Base-by-base conservation (phyloP, 2,113 vertebrate genomes). In the Paraplagusia blochii region DNA sequence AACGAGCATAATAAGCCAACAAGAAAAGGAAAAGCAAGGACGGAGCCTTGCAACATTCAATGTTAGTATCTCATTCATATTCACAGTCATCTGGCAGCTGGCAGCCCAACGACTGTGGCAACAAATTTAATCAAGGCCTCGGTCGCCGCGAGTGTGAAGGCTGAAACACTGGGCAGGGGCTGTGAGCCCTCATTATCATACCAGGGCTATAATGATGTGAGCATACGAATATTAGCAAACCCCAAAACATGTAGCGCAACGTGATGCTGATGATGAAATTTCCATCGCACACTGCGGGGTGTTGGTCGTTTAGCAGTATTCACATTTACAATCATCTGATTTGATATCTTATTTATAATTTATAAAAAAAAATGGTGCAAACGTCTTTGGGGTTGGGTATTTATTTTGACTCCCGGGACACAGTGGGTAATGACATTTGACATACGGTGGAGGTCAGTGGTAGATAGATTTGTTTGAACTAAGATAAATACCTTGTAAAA, bases 101-200 rank as follows among this genome's bases (percentile, higher is more conserved):
- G 68, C 66, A 48, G 78, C 29, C 56, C 45, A 42, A 61, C 56
- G 58, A 48, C 52, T 66, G 57, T 52, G 70, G 76, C 63, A 76
- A 66, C 69, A 79, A 57, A 81, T 88, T 77, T 76, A 86, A 83
- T 87, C 80, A 85, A 84, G 77, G 72, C 63, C 58, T 56, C 53
- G 12, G 38, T 43, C 5, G 63, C 58, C 51, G 52, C 17, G 45
- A 53, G 58, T 63, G 38, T 64, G 63, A 53, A 71, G 55, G 61
- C 74, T 72, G 61, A 67, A 74, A 82, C 56, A 40, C 45, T 60
- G 57, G 61, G 61, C 61, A 78, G 55, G 56, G 58, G 57, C 69
- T 72, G 49, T 54, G 62, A 63, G 79, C 58, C 51, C 46, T 18
- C 48, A 79, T 79, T 81, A 80, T 56, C 66, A 76, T 76, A 74